A percentile compares a stretch with the other conserved stretches of the same genome.
Conservation (phyloP, 2,113 vertebrate genomes). For the Vidua macroura region DNA sequence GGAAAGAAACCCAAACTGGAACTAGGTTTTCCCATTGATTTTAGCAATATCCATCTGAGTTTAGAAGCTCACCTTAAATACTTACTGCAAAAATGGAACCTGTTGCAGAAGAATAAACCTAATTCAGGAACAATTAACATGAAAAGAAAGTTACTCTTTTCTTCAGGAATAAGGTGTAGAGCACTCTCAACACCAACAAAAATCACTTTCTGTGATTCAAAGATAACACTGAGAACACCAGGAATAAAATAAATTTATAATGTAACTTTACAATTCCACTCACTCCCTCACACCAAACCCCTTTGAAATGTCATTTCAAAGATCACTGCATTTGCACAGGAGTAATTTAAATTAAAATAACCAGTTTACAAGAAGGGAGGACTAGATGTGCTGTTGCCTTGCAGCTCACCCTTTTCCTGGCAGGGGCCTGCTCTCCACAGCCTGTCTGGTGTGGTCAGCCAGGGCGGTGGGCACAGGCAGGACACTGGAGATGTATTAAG, state of each 20-base stretch:
- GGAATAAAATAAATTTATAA: neutral
- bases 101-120: neutral
- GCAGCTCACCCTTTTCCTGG: neutral
- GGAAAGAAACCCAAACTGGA: neutral
- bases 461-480: neutral
- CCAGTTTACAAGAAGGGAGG: neutral
- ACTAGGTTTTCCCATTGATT: neutral
- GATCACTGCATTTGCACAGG: neutral
- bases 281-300: neutral
- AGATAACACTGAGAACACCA: neutral
- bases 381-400: neutral
- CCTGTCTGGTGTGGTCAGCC: neutral
- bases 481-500: neutral
- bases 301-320: constrained; percentile 16
- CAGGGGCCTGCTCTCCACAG: neutral
- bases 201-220: neutral
- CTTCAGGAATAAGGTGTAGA: neutral
- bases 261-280: neutral
- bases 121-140: neutral
- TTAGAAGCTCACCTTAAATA: neutral
- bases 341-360: constrained; percentile 1
- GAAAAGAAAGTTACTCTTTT: neutral
- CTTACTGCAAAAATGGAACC: neutral
- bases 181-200: neutral
- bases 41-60: neutral